These are phyloP conservation scores for Poeciliopsis infans DNA, from an alignment of 2,797 vertebrate genomes.

Conservation along the genomic window DNA sequence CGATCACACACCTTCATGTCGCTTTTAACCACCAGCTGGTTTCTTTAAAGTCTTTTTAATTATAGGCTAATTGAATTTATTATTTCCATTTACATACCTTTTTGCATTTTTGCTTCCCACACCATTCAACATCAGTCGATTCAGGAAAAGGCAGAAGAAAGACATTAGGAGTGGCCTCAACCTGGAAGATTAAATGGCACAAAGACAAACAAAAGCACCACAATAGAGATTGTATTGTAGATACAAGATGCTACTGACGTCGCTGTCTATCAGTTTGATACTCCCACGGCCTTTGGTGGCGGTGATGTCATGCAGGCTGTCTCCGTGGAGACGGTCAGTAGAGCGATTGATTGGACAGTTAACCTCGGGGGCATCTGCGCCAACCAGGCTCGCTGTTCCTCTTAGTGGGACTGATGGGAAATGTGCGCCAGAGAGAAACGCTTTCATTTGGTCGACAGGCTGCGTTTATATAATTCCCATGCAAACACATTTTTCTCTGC, in stretches of 20 bases:
- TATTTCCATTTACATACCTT: neutral
- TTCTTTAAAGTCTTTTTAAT: neutral
- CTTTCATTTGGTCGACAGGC: conserved; percentile 44
- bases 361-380: conserved; percentile 53
- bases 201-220: conserved; percentile 26
- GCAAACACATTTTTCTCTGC: conserved; percentile 55
- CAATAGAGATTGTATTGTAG: conserved; percentile 12
- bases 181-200: conserved; percentile 39
- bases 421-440: conserved; percentile 46
- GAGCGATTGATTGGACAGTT: conserved; percentile 71
- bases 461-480: conserved; percentile 34
- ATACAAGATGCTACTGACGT: conserved; percentile 4
- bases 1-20: neutral
- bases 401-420: conserved; percentile 63
- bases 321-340: conserved; percentile 57
- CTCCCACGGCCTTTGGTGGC: conserved; percentile 5
- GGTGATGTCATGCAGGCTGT: conserved; percentile 50
- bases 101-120: neutral
- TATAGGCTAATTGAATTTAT: neutral
- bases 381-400: conserved; percentile 49
- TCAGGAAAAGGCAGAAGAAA: neutral
- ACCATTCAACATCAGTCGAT: conserved; percentile 5
- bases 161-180: conserved; percentile 32
- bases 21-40: neutral
- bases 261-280: conserved; percentile 36